Conservation (phyloP, 2,113 vertebrate species). For the Apteryx owenii region DNA sequence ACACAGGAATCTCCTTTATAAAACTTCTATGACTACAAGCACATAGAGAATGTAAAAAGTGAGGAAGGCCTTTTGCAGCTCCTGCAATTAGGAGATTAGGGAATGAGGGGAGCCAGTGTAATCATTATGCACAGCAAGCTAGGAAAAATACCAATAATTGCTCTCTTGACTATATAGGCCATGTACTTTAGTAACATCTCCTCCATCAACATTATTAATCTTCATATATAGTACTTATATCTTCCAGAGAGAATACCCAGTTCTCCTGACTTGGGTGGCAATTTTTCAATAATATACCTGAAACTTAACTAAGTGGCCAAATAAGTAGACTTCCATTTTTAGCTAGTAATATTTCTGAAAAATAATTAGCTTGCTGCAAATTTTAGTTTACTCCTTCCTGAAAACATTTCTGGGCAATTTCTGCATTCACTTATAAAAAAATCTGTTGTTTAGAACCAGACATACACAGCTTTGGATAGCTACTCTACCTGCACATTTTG, state of each 20-base stretch:
- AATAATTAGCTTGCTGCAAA: background rate
- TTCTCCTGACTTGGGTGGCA: background rate
- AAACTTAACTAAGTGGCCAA: background rate
- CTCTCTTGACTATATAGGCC: background rate
- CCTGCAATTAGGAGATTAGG: background rate
- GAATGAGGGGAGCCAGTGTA: background rate
- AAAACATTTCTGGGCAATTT: background rate
- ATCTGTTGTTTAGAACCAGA: background rate
- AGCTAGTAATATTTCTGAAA: background rate
- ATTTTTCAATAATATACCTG: background rate
- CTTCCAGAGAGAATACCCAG: background rate
- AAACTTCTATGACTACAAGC: background rate
- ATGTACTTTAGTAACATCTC: background rate
- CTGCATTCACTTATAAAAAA: background rate
- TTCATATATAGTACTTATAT: background rate
- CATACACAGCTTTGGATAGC: background rate
- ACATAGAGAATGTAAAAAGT: background rate
- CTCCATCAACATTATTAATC: background rate
- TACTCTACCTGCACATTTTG: background rate
- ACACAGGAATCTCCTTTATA: background rate
- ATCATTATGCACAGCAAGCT: background rate
- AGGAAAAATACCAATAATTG: background rate
- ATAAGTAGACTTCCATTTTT: background rate
- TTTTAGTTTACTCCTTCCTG: background rate
- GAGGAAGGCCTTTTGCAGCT: background rate